Conservation (phyloP, 1,140 invertebrate species). For the Saccostrea cuccullata region DNA sequence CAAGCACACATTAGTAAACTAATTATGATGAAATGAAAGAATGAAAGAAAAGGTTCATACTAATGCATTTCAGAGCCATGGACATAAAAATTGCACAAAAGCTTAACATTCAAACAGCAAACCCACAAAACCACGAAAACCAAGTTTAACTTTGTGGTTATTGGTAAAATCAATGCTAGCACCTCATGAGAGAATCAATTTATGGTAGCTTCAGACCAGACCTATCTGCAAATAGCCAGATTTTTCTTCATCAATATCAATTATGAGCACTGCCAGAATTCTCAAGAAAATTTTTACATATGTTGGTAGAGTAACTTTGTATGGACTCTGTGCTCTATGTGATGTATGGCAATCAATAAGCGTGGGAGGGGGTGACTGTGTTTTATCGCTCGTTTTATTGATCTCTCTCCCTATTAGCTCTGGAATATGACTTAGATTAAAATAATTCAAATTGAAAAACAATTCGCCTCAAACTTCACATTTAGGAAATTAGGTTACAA, state of each 20-base stretch:
- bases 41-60: too few species aligned
- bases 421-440: not conserved
- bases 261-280: not conserved
- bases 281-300: constrained; percentile 14
- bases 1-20: too few species aligned
- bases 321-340: not conserved
- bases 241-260: constrained; percentile 10
- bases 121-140: not conserved
- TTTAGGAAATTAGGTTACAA: not conserved
- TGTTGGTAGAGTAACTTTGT: not conserved
- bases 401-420: not conserved
- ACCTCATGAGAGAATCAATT: not conserved
- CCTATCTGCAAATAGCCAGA: not conserved
- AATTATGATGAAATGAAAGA: too few species aligned
- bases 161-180: not conserved
- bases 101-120: not conserved
- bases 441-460: not conserved
- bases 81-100: not conserved
- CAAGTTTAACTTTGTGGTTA: not conserved
- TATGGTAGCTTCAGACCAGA: not conserved
- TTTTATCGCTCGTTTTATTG: not conserved
- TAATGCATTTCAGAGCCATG: too few species aligned
- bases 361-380: not conserved
- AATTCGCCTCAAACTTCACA: not conserved
- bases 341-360: not conserved